Conservation (phyloP, 2,797 vertebrate species). For the Enteromius thamalakanensis region DNA sequence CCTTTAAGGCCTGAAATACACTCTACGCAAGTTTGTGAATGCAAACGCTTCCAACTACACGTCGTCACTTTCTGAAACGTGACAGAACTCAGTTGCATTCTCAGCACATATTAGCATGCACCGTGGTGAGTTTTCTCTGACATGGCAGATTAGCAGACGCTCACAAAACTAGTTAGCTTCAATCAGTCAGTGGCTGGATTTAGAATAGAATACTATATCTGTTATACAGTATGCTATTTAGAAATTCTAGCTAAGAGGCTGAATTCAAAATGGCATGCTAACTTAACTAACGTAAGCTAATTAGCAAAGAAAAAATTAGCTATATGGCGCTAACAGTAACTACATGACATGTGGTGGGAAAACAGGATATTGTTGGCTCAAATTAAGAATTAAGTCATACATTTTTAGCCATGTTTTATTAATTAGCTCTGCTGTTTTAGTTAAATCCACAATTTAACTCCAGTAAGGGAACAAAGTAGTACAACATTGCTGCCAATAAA, state of each 20-base stretch:
- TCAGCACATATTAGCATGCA: neutral
- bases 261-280: neutral
- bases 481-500: neutral
- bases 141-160: neutral
- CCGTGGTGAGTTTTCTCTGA: neutral
- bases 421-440: neutral
- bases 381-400: neutral
- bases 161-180: neutral
- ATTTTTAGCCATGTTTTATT: neutral
- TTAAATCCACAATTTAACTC: neutral
- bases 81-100: neutral
- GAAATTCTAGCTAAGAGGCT: neutral
- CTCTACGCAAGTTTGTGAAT: slow-evolving; percentile 4
- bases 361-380: neutral
- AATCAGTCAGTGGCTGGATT: neutral
- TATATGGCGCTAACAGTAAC: neutral
- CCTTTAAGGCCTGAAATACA: slow-evolving; percentile 23
- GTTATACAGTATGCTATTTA: neutral
- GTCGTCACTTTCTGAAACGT: neutral
- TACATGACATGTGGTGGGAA: neutral
- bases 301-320: neutral
- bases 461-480: neutral
- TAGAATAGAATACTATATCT: neutral
- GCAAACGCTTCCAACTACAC: neutral
- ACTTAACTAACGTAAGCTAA: neutral